A percentile compares a stretch with the other conserved stretches of the same genome.
These are phyloP conservation scores for Phrynocephalus forsythii DNA, from an alignment of 2,797 vertebrate genomes.

Conservation along the genomic window DNA sequence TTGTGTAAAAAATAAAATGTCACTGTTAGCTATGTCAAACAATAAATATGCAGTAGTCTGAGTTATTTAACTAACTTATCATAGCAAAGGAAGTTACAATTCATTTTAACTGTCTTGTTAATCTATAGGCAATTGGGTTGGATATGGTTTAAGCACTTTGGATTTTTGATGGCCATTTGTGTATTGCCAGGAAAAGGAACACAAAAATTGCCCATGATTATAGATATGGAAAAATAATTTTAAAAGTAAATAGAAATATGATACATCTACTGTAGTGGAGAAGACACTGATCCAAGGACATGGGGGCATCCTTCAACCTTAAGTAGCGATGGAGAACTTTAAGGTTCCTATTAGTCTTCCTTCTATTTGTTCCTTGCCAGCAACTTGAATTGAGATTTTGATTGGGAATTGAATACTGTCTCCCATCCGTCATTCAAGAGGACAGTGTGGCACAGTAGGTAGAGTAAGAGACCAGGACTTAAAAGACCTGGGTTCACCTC, in stretches of 20 bases:
- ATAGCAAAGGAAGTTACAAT: background rate
- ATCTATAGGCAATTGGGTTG: background rate
- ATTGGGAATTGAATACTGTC: too few relatives aligned
- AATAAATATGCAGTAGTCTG: background rate
- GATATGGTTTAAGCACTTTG: background rate
- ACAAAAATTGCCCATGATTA: background rate
- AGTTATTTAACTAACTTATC: background rate
- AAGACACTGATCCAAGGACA: background rate
- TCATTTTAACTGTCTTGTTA: conserved; percentile 7
- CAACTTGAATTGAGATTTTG: too few relatives aligned
- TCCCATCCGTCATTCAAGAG: too few relatives aligned
- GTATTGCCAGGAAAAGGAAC: background rate
- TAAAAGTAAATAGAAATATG: background rate
- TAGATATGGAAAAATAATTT: background rate
- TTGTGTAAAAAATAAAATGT: background rate
- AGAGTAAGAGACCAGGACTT: too few relatives aligned
- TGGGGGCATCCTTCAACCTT: background rate
- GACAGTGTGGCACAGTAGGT: too few relatives aligned
- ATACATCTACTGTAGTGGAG: background rate
- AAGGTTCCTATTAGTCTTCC: background rate
- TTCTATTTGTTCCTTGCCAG: background rate
- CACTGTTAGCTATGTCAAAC: background rate
- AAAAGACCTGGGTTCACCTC: too few relatives aligned
- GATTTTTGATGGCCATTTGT: background rate
- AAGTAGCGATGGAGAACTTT: too few relatives aligned